phyloP scores from a whole-genome alignment of 2,797 vertebrate species.

The Choloepus didactylus region DNA sequence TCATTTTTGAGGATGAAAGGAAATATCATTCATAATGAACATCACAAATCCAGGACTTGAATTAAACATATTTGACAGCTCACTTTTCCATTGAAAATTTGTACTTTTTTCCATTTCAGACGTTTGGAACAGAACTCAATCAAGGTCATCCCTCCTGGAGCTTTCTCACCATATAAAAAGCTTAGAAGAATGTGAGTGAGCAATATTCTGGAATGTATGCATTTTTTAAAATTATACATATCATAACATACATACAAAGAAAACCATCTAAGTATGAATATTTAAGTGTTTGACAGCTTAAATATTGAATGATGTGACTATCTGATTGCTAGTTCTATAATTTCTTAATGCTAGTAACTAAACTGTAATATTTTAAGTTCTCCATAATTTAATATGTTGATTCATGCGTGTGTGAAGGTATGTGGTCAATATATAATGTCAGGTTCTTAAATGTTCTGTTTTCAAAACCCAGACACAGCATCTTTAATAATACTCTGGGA shows the following conservation, averaged over 20 bases:
- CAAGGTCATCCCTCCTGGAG: conserved; percentile 97
- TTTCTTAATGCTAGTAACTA: conserved; percentile 71
- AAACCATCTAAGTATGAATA: conserved; percentile 50
- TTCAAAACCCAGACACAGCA: not conserved
- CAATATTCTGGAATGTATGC: conserved; percentile 57
- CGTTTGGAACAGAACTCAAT: conserved; percentile 99
- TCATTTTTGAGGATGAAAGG: not conserved
- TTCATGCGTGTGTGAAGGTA: not conserved
- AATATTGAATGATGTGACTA: conserved; percentile 64
- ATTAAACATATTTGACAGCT: conserved; percentile 60
- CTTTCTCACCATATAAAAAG: conserved; percentile 98
- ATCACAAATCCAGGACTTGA: conserved; percentile 32
- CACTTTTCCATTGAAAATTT: conserved; percentile 39
- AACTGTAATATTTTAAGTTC: conserved; percentile 26
- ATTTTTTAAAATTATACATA: conserved; percentile 45
- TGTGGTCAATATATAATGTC: not conserved
- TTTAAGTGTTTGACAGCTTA: conserved; percentile 72
- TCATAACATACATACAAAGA: conserved; percentile 13
- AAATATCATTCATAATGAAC: not conserved
- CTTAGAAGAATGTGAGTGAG: conserved; percentile 97
- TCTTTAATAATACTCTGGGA: not conserved
- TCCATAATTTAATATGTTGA: conserved; percentile 43
- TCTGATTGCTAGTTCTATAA: conserved; percentile 54
- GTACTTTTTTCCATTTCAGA: conserved; percentile 89
- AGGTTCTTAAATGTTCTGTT: not conserved